Percentiles rank a stretch among this genome's conserved stretches.
Evolutionary conservation across 2,797 vertebrate genomes (phyloP).

Genomic region (Melanotaenia trifasciata): DNA sequence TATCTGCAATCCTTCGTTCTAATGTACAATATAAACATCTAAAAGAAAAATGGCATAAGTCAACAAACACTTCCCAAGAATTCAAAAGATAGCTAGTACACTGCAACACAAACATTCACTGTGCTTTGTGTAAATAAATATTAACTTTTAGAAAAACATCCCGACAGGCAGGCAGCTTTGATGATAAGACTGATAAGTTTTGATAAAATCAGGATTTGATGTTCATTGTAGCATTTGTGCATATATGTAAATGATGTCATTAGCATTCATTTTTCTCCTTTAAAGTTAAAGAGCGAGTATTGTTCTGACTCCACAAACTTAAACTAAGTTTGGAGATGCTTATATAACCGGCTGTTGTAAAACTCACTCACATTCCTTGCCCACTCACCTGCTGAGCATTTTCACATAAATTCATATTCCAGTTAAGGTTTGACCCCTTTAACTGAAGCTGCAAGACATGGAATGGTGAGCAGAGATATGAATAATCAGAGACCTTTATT

Average conservation of each 20-base stretch:
- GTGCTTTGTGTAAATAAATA: slow-evolving; percentile 71
- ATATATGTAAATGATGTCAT: slow-evolving; percentile 35
- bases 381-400: background rate
- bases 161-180: slow-evolving; percentile 49
- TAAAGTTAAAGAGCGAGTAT: background rate
- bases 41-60: slow-evolving; percentile 56
- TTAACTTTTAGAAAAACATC: slow-evolving; percentile 60
- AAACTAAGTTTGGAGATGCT: slow-evolving; percentile 4
- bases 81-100: slow-evolving; percentile 49
- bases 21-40: slow-evolving; percentile 52
- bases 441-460: background rate
- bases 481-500: too few relatives aligned
- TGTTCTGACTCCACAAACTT: background rate
- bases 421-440: slow-evolving; percentile 2
- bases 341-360: background rate
- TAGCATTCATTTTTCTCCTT: slow-evolving; percentile 16
- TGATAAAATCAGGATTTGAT: slow-evolving; percentile 59
- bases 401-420: slow-evolving; percentile 8
- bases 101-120: slow-evolving; percentile 53
- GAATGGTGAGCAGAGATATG: too few relatives aligned
- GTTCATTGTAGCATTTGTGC: slow-evolving; percentile 29
- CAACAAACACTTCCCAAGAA: slow-evolving; percentile 55
- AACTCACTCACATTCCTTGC: background rate
- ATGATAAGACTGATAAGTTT: slow-evolving; percentile 58
- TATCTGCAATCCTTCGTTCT: slow-evolving; percentile 55